These are phyloP conservation scores for Xiphophorus couchianus DNA, from an alignment of 2,113 vertebrate species.

Conservation along the genomic window DNA sequence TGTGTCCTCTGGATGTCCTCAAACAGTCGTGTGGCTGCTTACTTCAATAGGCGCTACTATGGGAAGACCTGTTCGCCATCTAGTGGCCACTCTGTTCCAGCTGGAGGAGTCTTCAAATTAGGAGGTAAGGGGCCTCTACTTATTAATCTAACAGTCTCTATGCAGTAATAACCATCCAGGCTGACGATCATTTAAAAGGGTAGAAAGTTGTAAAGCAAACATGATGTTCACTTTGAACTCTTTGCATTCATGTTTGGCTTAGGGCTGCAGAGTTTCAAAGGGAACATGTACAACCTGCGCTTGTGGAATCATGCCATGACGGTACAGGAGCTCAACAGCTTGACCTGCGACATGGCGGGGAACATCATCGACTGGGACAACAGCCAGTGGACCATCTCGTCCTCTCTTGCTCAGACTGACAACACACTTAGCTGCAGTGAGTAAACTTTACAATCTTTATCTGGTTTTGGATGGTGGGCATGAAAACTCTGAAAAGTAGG, in stretches of 20 bases:
- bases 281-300: constrained; percentile 93
- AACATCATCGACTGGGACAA: constrained; percentile 95
- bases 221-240: neutral
- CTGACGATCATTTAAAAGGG: neutral
- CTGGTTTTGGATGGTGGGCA: neutral
- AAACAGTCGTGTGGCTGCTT: constrained; percentile 69
- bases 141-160: neutral
- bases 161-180: too few relatives aligned
- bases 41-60: constrained; percentile 72
- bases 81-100: constrained; percentile 65
- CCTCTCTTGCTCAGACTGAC: constrained; percentile 84
- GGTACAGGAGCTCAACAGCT: constrained; percentile 71
- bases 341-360: constrained; percentile 86
- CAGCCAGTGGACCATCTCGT: constrained; percentile 88
- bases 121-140: constrained; percentile 64
- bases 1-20: constrained; percentile 85
- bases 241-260: neutral
- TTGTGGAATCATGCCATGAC: constrained; percentile 90
- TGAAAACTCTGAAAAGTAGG: too few relatives aligned
- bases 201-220: neutral
- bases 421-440: constrained; percentile 94
- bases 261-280: constrained; percentile 77
- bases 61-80: constrained; percentile 70
- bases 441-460: constrained; percentile 51
- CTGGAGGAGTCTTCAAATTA: constrained; percentile 81